Evolutionary conservation across 2,113 vertebrate genomes (phyloP).

Genomic region (Xiphophorus hellerii): DNA sequence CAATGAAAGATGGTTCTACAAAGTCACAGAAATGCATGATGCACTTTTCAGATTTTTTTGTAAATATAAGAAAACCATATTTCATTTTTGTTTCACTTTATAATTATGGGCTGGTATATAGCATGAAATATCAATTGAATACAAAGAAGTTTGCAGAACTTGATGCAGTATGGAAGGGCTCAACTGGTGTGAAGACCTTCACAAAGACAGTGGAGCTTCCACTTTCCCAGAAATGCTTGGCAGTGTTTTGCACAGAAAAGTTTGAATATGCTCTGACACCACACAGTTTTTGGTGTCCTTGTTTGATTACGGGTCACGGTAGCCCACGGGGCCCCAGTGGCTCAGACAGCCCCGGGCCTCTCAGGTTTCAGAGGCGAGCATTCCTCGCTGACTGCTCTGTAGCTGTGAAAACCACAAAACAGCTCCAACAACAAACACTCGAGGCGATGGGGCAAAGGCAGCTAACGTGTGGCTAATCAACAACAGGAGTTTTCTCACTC

Average conservation of each 20-base stretch:
- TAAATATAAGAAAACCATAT: too few species aligned
- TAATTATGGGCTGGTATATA: neutral
- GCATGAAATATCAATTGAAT: neutral
- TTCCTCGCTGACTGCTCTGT: constrained; percentile 76
- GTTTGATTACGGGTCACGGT: constrained; percentile 69
- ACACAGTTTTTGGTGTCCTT: constrained; percentile 23
- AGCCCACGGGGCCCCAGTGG: constrained; percentile 66
- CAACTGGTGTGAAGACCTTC: neutral
- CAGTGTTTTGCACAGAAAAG: neutral
- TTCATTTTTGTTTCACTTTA: too few species aligned
- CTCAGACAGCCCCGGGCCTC: constrained; percentile 68
- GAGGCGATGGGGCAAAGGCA: constrained; percentile 47
- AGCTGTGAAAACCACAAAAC: constrained; percentile 82
- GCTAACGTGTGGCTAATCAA: constrained; percentile 66
- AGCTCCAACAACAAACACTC: constrained; percentile 78
- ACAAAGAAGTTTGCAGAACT: neutral
- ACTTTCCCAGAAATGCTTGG: neutral
- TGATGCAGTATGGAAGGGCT: neutral
- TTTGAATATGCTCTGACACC: neutral
- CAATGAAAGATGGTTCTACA: too few species aligned
- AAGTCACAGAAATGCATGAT: too few species aligned
- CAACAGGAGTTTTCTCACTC: constrained; percentile 54
- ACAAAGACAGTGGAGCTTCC: neutral
- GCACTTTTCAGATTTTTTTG: too few species aligned
- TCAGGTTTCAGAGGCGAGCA: constrained; percentile 78